Base-by-base conservation (phyloP, 2,888 invertebrate species). In the Pelosia muscerda region DNA sequence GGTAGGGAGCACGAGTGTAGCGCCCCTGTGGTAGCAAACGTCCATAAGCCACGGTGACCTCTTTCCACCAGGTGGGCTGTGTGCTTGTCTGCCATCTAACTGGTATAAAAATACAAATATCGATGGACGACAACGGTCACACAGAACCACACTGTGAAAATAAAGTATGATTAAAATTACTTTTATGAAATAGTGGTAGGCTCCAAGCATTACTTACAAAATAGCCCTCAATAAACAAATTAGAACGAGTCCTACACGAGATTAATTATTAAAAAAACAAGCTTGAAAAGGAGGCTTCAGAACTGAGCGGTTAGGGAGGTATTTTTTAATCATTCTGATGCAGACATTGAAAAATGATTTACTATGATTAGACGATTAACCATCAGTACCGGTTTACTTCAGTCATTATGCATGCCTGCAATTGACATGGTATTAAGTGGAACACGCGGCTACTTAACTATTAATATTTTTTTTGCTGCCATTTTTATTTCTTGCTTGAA, bases 401-500 rank as follows among this genome's bases (percentile, higher is more conserved):
- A 63, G 2, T 60, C 66, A 77, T 73, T 78, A 77, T 69, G 66
- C 65, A 72, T 73, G 68, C 70, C 61, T 69, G 71, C 76, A 77
- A 77, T 72, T 80, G 81, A 75, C 75, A 69, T 70, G 74, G 63
- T 38, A 73, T 63, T 78, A 83, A 78, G 76, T 83, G 69, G 79
- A 73, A 76, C 82, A 68, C 69, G 68, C 74, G 57, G 76, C 81
- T 83, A 81, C 81, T 84, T 81, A 77, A 73, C 77, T 73, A 82
- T 82, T 76, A 78, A 78, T 78, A 68, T 76, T 73, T 75, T 79
- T 83, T 79, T 77, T 72, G 62, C 72, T 60, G 69, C 63, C 71
- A 72, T 69, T 74, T 80, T 77, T 71, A 76, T 69, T 79, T 68
- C 61, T 71, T 78, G 83, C 74, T 77, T 68, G 69, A 81, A 76